These are phyloP conservation scores for Iguana delicatissima DNA, from an alignment of 2,797 vertebrate genomes.

Conservation along the genomic window DNA sequence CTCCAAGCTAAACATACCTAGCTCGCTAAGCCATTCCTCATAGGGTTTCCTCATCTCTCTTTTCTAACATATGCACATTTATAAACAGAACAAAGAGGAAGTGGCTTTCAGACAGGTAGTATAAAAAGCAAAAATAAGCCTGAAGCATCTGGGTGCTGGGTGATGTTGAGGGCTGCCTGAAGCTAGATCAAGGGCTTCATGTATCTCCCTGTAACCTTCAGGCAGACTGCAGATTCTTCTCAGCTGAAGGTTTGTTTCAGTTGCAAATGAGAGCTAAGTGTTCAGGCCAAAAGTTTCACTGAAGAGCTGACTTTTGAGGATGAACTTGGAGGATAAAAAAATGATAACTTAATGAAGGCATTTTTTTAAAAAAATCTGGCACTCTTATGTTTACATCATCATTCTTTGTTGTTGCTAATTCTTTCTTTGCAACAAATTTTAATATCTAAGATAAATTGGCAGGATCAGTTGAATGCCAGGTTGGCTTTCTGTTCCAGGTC, in stretches of 20 bases:
- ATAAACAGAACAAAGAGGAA: too few relatives aligned
- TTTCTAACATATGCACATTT: too few relatives aligned
- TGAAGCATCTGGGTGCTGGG: background rate
- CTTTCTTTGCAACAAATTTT: background rate
- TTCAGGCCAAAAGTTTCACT: background rate
- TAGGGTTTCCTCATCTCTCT: too few relatives aligned
- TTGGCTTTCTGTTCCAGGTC: background rate
- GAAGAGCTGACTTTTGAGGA: background rate
- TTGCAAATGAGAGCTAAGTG: background rate
- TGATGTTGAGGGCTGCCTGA: background rate
- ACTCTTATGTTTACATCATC: background rate
- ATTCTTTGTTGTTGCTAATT: background rate
- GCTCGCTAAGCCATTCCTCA: too few relatives aligned
- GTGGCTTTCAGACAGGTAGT: too few relatives aligned
- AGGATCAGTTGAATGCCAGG: background rate
- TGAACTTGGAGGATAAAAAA: background rate
- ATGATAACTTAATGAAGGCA: background rate
- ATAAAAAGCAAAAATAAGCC: background rate
- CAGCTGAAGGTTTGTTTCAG: background rate
- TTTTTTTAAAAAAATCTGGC: background rate
- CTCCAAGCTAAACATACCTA: too few relatives aligned
- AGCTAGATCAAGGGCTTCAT: background rate
- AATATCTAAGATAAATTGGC: background rate
- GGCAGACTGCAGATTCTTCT: background rate
- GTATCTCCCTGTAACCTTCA: background rate